Evolutionary conservation across 2,888 invertebrate species (phyloP).

Genomic region (Mamestra brassicae): DNA sequence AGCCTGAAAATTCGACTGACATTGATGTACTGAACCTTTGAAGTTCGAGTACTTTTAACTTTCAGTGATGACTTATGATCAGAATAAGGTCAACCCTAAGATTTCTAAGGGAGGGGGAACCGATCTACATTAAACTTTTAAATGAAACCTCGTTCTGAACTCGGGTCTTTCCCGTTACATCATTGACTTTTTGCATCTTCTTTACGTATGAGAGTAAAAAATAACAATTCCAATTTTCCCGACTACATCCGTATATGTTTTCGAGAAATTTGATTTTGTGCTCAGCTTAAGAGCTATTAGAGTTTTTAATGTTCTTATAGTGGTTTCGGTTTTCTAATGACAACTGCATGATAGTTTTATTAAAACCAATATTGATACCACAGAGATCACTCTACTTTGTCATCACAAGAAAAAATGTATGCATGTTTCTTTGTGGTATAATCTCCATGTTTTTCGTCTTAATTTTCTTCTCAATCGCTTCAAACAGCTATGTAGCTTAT

Average conservation of each 20-base stretch:
- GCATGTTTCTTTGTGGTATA: too few relatives aligned
- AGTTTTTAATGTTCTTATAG: neutral
- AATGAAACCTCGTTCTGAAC: conserved; percentile 5
- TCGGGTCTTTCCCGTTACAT: conserved; percentile 4
- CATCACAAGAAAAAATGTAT: neutral
- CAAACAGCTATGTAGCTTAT: neutral
- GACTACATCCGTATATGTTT: neutral
- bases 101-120: neutral
- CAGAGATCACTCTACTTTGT: neutral
- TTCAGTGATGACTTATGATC: conserved; percentile 7
- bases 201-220: neutral
- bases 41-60: conserved; percentile 1
- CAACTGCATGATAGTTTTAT: neutral
- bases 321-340: neutral
- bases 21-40: conserved; percentile 57
- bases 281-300: neutral
- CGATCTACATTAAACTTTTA: conserved; percentile 2
- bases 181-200: conserved; percentile 20
- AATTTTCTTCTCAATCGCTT: neutral
- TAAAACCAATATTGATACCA: neutral
- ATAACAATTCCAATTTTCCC: neutral
- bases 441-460: neutral
- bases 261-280: neutral
- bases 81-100: conserved; percentile 18
- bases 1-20: conserved; percentile 65